Evolutionary conservation across 2,888 invertebrate genomes (phyloP).

Genomic region (Eledone cirrhosa): DNA sequence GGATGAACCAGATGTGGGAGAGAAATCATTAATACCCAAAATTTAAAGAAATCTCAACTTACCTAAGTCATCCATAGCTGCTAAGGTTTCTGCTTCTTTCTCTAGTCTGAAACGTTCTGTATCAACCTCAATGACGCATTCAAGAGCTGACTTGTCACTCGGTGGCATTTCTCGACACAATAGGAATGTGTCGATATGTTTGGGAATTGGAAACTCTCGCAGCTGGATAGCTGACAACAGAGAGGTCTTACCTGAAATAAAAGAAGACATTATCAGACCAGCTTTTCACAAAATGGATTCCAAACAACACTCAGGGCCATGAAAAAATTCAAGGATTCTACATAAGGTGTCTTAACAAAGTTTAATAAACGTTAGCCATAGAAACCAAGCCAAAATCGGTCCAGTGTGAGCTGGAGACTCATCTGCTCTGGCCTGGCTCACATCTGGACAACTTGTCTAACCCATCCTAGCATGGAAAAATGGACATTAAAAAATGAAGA

Average conservation of each 20-base stretch:
- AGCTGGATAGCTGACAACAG: conserved; percentile 89
- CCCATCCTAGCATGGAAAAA: no score
- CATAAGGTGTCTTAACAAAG: no score
- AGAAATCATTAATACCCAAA: no score
- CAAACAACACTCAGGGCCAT: no score
- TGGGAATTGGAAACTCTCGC: conserved; percentile 92
- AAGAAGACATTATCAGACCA: not conserved
- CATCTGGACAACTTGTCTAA: no score
- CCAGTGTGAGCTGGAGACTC: no score
- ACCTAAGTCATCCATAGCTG: conserved; percentile 87
- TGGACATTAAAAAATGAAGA: no score
- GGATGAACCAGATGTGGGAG: no score
- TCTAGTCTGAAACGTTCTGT: conserved; percentile 91
- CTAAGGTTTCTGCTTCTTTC: conserved; percentile 88
- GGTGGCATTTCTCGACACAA: conserved; percentile 97
- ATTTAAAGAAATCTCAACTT: conserved; percentile 29
- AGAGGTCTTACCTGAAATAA: conserved; percentile 84
- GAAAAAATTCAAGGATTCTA: no score
- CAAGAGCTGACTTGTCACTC: conserved; percentile 93
- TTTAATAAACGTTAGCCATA: no score
- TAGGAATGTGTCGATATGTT: conserved; percentile 97
- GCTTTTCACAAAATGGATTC: not conserved
- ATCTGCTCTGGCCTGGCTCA: no score
- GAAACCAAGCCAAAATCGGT: no score
- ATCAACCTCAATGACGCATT: conserved; percentile 98